Percentiles rank a stretch among this genome's conserved stretches.
Conservation (phyloP, 2,113 vertebrate genomes). For the Albula goreensis region DNA sequence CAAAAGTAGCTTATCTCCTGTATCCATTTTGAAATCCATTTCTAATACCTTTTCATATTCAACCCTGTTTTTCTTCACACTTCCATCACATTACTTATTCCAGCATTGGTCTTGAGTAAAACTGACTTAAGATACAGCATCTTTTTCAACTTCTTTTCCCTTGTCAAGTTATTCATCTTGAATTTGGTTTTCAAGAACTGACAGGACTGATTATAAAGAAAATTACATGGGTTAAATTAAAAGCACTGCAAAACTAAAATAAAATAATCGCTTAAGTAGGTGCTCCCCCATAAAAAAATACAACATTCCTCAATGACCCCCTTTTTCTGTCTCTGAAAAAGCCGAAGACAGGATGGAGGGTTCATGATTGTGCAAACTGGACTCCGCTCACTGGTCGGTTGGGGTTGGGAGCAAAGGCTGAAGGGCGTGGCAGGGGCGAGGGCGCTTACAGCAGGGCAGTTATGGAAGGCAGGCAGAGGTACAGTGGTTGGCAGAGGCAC, state of each 20-base stretch:
- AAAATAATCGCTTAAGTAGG: neutral
- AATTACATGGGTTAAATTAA: slow-evolving; percentile 10
- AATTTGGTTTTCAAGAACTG: slow-evolving; percentile 3
- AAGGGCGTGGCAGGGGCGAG: neutral
- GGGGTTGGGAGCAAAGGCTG: neutral
- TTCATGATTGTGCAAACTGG: slow-evolving; percentile 5
- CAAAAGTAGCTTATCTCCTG: slow-evolving; percentile 17
- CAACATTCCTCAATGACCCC: neutral
- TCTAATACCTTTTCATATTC: neutral
- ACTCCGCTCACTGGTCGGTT: neutral
- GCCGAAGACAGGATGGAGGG: neutral
- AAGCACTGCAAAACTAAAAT: neutral
- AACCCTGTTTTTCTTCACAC: slow-evolving; percentile 11
- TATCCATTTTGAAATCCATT: neutral
- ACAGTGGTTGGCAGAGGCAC: slow-evolving; percentile 69
- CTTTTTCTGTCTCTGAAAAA: neutral
- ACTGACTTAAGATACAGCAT: neutral
- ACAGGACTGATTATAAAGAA: slow-evolving; percentile 14
- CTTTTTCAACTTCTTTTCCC: slow-evolving; percentile 12
- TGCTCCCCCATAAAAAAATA: neutral
- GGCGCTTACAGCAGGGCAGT: slow-evolving; percentile 14
- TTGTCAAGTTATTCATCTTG: neutral
- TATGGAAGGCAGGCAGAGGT: slow-evolving; percentile 22
- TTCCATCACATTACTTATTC: neutral
- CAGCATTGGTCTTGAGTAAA: neutral